phyloP scores from a whole-genome alignment of 2,888 invertebrate genomes.

The Epinotia brunnichana region DNA sequence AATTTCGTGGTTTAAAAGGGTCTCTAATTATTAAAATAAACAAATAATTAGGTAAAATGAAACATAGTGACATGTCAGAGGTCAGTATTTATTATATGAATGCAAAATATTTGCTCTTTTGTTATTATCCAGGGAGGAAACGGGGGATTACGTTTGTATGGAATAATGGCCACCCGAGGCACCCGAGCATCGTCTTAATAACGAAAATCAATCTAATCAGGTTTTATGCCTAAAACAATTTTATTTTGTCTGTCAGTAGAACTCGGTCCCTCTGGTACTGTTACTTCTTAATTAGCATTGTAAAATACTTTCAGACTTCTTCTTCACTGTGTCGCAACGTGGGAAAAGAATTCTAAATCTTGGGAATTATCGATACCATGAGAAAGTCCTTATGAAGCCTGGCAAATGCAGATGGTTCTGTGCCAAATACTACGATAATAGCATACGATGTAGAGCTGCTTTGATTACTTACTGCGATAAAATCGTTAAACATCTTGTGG shows the following conservation, averaged over 20 bases:
- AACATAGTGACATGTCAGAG: no score
- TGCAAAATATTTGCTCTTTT: no score
- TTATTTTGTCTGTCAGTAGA: neutral
- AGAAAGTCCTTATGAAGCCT: constrained; percentile 21
- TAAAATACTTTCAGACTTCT: constrained; percentile 39
- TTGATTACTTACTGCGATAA: constrained; percentile 36
- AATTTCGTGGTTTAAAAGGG: no score
- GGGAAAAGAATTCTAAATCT: constrained; percentile 44
- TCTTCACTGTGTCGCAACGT: constrained; percentile 43
- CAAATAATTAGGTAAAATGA: no score
- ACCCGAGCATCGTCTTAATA: no score
- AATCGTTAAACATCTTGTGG: constrained; percentile 14
- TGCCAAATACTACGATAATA: constrained; percentile 36
- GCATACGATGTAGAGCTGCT: constrained; percentile 39
- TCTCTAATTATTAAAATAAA: no score
- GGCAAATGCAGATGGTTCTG: constrained; percentile 39
- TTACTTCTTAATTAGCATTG: neutral
- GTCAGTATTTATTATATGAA: no score
- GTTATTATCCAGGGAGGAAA: no score
- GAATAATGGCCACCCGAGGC: no score
- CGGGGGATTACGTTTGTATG: no score
- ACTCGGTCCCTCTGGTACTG: neutral
- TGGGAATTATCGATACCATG: constrained; percentile 36
- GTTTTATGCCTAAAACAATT: neutral
- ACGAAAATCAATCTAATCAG: no score